Evolutionary conservation across 2,888 invertebrate species (phyloP), one percentile per base, ranked within the genome.

Genomic region (Biston stratarius): DNA sequence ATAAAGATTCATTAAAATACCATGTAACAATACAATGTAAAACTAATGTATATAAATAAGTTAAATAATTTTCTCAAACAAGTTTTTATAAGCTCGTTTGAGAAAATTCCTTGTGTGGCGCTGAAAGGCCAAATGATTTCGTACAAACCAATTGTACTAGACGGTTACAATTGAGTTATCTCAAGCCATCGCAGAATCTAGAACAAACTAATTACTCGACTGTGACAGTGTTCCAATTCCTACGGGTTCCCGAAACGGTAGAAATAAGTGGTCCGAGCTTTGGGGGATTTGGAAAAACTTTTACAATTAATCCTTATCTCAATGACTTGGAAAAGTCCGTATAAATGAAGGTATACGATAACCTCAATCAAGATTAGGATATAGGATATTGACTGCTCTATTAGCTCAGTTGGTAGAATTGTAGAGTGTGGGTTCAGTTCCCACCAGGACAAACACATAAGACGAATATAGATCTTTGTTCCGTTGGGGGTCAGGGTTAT

Each of bases 261-360:
- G 56, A 51, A 51, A 65, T 56, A 49, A 55, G 60, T 49, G 49
- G 7, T 45, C 15, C 12, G 44, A 47, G 42, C 24, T 36, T 55
- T 15, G 53, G 10, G 47, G 55, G 42, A 60, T 65, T 66, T 44
- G 14, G 51, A 14, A 36, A 34, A 65, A 65, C 65, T 65, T 65
- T 65, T 12, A 56, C 56, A 60, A 60, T 65, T 65, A 65, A 49
- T 60, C 56, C 65, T 65, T 59, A 64, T 64, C 65, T 65, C 38
- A 24, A 52, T 14, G 24, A 59, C 52, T 45, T 12, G 40, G 40
- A 12, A 47, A 64, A 52, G 45, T 59, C 8, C 33, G 45, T 51
- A 58, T 14, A 52, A 57, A 58, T 47, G 55, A 14, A 38, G 38
- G 52, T 42, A 44, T 14, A 42, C 0, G 12, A 42, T 42, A 12